Conservation (phyloP, 2,113 vertebrate species). For the Brachypteracias leptosomus region DNA sequence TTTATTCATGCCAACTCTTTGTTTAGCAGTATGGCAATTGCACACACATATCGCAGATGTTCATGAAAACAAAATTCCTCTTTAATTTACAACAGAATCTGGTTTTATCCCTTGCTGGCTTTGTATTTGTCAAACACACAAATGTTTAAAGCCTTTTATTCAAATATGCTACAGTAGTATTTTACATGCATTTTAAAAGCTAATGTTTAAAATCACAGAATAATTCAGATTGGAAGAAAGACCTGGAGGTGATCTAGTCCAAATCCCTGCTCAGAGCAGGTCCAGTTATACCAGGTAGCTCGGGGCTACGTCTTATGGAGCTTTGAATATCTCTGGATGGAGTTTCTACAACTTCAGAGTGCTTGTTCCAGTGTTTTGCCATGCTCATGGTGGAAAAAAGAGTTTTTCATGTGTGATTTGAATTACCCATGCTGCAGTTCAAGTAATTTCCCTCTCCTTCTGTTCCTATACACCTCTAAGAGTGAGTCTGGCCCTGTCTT, state of each 20-base stretch:
- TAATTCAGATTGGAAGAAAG: background rate
- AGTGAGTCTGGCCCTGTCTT: background rate
- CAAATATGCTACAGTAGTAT: background rate
- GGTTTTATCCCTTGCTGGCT: constrained; percentile 24
- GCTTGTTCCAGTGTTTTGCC: background rate
- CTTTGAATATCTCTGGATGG: background rate
- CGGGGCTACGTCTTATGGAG: background rate
- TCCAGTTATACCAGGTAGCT: background rate
- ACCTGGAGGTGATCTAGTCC: background rate
- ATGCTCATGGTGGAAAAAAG: background rate
- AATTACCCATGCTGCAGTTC: background rate
- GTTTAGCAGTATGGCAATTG: background rate
- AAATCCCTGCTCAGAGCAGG: background rate
- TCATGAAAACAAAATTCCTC: constrained; percentile 13
- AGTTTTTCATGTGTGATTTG: background rate
- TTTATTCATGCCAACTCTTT: constrained; percentile 60
- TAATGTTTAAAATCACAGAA: background rate
- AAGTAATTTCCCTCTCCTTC: background rate
- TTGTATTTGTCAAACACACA: background rate
- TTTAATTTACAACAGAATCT: constrained; percentile 52
- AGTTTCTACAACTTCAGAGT: background rate
- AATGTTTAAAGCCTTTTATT: background rate
- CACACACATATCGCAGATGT: constrained; percentile 48
- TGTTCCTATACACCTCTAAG: background rate
- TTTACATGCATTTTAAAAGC: background rate